These are phyloP conservation scores for Pachyseris speciosa DNA, from an alignment of 64 coral and sea anemone species.

Conservation along the genomic window DNA sequence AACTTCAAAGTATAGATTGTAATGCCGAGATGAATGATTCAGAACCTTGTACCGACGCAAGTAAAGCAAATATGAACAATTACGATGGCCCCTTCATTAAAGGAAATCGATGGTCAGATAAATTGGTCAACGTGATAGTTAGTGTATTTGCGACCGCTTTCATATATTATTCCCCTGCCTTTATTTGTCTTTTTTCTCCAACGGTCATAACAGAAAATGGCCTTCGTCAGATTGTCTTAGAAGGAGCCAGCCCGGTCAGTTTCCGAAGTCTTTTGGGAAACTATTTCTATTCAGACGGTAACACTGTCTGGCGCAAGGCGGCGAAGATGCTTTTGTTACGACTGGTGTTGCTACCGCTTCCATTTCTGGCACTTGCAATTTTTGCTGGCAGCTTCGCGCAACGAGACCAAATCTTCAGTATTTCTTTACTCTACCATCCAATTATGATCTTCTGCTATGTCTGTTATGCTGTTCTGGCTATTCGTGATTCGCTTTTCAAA, in stretches of 20 bases:
- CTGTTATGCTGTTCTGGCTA: not conserved
- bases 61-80: not conserved
- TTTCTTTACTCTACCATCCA: too few species aligned
- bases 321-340: not conserved
- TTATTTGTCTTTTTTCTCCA: not conserved
- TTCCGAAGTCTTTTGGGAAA: not conserved
- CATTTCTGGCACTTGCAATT: not conserved
- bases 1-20: too few species aligned
- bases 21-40: too few species aligned
- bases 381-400: not conserved
- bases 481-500: not conserved
- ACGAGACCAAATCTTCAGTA: too few species aligned
- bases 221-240: not conserved
- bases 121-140: too few species aligned
- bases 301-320: not conserved
- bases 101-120: too few species aligned
- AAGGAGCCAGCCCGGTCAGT: not conserved
- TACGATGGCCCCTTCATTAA: too few species aligned
- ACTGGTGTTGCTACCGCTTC: not conserved
- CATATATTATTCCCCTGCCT: not conserved
- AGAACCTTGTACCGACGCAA: too few species aligned
- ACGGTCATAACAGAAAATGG: not conserved
- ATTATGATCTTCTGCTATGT: not conserved
- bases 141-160: too few species aligned
- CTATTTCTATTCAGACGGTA: not conserved